A percentile compares a stretch with the other conserved stretches of the same genome.
Conservation (phyloP, 2,113 vertebrate genomes). For the Erpornis zantholeuca region DNA sequence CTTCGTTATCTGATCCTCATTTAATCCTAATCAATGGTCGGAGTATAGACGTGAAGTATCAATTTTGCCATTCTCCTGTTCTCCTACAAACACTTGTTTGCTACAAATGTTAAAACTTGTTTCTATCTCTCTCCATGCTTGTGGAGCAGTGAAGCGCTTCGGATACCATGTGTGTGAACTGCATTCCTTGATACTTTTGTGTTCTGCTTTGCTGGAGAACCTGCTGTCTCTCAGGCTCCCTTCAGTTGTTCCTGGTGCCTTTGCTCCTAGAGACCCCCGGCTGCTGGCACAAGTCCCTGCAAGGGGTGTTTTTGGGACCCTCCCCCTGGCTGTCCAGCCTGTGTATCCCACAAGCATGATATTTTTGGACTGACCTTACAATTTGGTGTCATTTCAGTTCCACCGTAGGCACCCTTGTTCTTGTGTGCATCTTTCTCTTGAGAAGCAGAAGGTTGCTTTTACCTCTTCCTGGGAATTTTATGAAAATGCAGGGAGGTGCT, state of each 20-base stretch:
- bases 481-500: background rate
- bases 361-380: background rate
- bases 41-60: background rate
- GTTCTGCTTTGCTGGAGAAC: background rate
- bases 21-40: background rate
- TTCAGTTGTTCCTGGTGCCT: background rate
- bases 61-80: background rate
- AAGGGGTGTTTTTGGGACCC: background rate
- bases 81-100: background rate
- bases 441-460: background rate
- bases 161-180: background rate
- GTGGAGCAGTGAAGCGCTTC: background rate
- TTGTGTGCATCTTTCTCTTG: background rate
- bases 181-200: rapidly evolving
- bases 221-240: background rate
- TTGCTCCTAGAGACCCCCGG: rapidly evolving
- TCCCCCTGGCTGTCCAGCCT: background rate
- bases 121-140: background rate
- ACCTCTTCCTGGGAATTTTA: background rate
- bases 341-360: background rate
- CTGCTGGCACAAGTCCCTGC: background rate
- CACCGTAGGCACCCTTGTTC: background rate
- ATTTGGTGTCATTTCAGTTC: background rate
- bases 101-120: background rate
- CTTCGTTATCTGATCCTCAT: background rate